These are phyloP conservation scores for Mesocricetus auratus DNA, from an alignment of 2,113 vertebrate genomes.

Conservation along the genomic window DNA sequence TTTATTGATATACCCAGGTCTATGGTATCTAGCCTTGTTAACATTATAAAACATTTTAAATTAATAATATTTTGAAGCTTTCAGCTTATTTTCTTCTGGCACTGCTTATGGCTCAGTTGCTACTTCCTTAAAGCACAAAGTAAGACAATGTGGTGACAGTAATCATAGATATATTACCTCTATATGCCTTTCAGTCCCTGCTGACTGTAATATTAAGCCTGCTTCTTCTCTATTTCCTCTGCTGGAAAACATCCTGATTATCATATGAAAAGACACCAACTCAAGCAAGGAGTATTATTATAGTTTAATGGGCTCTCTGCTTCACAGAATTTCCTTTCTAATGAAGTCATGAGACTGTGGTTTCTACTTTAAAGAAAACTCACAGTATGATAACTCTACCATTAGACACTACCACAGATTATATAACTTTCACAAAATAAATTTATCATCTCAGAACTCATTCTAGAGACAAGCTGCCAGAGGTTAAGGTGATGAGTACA, in stretches of 20 bases:
- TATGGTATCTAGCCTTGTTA: constrained; percentile 14
- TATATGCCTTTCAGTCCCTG: background rate
- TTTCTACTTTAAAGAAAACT: constrained; percentile 65
- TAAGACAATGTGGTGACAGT: background rate
- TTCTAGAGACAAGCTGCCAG: background rate
- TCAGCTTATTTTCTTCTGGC: background rate
- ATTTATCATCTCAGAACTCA: background rate
- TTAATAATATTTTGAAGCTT: constrained; percentile 2
- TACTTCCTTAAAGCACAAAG: background rate
- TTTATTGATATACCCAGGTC: constrained; percentile 70
- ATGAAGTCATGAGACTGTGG: constrained; percentile 33
- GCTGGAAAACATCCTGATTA: constrained; percentile 48
- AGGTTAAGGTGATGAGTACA: background rate
- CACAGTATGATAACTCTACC: background rate
- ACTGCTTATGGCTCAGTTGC: background rate
- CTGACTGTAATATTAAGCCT: background rate
- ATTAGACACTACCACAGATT: background rate
- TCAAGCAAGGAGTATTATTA: background rate
- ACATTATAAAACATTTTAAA: constrained; percentile 21
- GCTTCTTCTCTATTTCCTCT: constrained; percentile 44
- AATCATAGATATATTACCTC: no score
- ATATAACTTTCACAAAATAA: background rate
- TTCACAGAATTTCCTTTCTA: constrained; percentile 58
- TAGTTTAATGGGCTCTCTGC: background rate
- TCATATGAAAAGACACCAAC: fast-evolving